Base-by-base conservation (phyloP, 1,140 invertebrate species). In the Drosophila pseudoobscura region DNA sequence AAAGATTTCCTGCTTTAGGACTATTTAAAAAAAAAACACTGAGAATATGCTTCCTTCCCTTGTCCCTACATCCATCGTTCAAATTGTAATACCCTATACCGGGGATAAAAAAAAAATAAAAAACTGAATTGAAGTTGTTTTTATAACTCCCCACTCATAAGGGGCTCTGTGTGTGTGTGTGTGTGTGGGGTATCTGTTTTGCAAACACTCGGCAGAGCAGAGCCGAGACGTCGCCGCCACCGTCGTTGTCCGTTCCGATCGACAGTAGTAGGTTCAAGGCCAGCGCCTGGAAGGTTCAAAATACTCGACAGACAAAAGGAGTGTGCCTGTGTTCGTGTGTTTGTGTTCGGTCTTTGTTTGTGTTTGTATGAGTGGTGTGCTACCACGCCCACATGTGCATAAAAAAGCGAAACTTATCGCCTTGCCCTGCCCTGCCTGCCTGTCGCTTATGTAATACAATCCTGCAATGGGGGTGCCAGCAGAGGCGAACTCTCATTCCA, bases 241-340 rank as follows among this genome's bases (percentile, higher is more conserved):
- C 51, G 46, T 45, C 43, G 55, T 29, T 56, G 66, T 31, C 60
- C 58, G 73, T 70, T 80, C 73, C 71, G 72, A 75, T 75, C 72
- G 71, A 59, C 56, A 65, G 50, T 58, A 73, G 82, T 63, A 85
- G 80, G 80, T 85, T 85, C 80, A 85, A 85, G 80, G 80, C 80
- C 80, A 85, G 65, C 71, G 80, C 61, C 83, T 75, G 82, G 80
- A 87, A 82, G 80, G 80, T 85, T 85, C 80, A 87, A 75, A 82
- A 87, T 73, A 63, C 61, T 82, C 57, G 52, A 61, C 31, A 75
- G 71, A 74, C 71, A 74, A 74, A 74, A 64, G 70, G 71, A 74
- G 71, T 74, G 69, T 31, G 56, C 47, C 29, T 41, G 49, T 45
- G 54, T 45, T 26, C 45, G 20, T 61, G 44, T 26, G 64, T 68